These are phyloP conservation scores for Nemopilema nomurai DNA, from an alignment of 30 jellyfish, hydroid and myxozoan species.

Conservation along the genomic window DNA sequence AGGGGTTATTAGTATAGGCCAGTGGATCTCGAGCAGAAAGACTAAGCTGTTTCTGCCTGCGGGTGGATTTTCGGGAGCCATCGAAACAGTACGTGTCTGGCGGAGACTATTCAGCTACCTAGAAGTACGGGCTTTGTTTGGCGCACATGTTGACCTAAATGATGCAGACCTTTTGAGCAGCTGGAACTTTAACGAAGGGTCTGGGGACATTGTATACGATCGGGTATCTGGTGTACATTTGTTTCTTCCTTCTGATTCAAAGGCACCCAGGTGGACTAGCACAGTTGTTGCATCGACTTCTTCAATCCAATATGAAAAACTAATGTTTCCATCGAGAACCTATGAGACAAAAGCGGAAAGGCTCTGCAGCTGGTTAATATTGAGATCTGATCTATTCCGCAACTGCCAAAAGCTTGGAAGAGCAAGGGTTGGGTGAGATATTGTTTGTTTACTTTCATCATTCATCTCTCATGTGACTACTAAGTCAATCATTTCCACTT, in stretches of 20 bases:
- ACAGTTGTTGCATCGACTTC: not conserved
- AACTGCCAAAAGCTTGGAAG: conserved; percentile 32
- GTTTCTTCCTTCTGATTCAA: conserved; percentile 36
- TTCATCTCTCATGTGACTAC: no score
- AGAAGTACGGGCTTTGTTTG: conserved; percentile 42
- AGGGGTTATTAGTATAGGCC: conserved; percentile 63
- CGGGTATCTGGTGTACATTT: conserved; percentile 21
- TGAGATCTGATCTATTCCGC: conserved; percentile 1
- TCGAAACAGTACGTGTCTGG: conserved; percentile 64
- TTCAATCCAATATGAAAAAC: conserved; percentile 1
- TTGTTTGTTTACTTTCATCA: no score
- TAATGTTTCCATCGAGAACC: conserved; percentile 5
- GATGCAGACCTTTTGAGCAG: conserved; percentile 36
- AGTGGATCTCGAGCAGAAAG: conserved; percentile 51
- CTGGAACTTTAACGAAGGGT: conserved; percentile 69
- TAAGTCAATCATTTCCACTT: no score
- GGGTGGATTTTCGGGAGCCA: conserved; percentile 36
- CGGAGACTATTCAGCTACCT: conserved; percentile 33
- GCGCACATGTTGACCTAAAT: not conserved
- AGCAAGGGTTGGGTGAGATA: conserved; percentile 38
- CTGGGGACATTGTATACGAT: conserved; percentile 44
- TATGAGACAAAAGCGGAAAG: conserved; percentile 17
- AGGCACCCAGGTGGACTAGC: conserved; percentile 51
- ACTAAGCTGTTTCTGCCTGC: conserved; percentile 41
- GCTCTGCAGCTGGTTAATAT: conserved; percentile 10